Conservation (phyloP, 1,140 invertebrate species). For the Pseudomyrmex sp. region DNA sequence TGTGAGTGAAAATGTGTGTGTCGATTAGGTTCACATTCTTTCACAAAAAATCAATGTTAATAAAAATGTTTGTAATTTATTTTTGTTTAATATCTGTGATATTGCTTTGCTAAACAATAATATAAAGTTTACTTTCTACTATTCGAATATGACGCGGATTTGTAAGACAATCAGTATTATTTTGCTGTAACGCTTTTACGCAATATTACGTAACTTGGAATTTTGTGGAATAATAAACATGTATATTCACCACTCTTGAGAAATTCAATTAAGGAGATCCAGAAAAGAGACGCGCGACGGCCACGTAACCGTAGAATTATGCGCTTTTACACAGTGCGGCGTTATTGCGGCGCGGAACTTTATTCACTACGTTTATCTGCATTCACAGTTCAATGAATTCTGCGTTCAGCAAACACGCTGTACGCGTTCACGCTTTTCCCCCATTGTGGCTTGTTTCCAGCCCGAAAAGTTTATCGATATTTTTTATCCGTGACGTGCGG, state of each 20-base stretch:
- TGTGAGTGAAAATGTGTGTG: slow-evolving; percentile 82
- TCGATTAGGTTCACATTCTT: no score
- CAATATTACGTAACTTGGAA: not conserved
- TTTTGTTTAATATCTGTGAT: no score
- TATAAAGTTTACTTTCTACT: not conserved
- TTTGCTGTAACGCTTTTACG: not conserved
- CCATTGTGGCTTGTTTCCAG: slow-evolving; percentile 32
- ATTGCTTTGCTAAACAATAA: not conserved
- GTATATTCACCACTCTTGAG: not conserved
- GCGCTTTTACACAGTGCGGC: slow-evolving; percentile 12
- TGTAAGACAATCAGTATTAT: no score
- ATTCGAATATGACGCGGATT: no score
- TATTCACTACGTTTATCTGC: slow-evolving; percentile 50
- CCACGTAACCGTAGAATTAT: slow-evolving; percentile 8
- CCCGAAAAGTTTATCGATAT: slow-evolving; percentile 58
- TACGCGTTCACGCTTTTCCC: slow-evolving; percentile 34
- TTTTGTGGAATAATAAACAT: no score
- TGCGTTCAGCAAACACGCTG: slow-evolving; percentile 54
- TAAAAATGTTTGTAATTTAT: no score
- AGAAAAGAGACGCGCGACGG: not conserved
- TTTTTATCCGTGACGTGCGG: slow-evolving; percentile 35
- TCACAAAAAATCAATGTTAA: no score
- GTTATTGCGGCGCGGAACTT: slow-evolving; percentile 44
- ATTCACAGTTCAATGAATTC: slow-evolving; percentile 58
- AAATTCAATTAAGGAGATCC: slow-evolving; percentile 38